A percentile compares a stretch with the other conserved stretches of the same genome.
Conservation (phyloP, 1,140 invertebrate genomes). For the Luehdorfia chinensis region DNA sequence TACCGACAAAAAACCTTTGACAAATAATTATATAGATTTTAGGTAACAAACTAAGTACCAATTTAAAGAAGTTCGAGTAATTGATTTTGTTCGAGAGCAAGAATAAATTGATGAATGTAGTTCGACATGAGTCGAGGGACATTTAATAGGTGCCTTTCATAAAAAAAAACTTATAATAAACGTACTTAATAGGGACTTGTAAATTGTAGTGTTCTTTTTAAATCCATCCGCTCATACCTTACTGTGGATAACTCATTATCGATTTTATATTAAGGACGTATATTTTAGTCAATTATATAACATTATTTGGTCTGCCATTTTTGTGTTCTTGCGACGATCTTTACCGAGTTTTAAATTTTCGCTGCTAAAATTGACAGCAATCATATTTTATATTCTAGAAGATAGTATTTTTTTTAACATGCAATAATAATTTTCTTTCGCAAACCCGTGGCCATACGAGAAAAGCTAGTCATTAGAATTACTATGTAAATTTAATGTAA, state of each 20-base stretch:
- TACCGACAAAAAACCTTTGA: too few relatives aligned
- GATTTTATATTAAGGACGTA: constrained; percentile 18
- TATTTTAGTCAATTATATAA: constrained; percentile 14
- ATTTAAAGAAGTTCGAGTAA: too few relatives aligned
- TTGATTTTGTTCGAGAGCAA: too few relatives aligned
- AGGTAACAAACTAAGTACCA: too few relatives aligned
- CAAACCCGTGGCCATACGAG: constrained; percentile 64
- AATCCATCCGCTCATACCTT: constrained; percentile 57
- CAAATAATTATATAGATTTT: too few relatives aligned
- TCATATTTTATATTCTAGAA: constrained; percentile 2
- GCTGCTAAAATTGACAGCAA: not conserved
- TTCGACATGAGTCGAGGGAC: constrained; percentile 56
- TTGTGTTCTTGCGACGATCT: not conserved
- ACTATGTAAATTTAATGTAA: constrained; percentile 70
- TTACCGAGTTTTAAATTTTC: not conserved
- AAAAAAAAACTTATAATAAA: constrained; percentile 53
- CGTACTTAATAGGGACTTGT: constrained; percentile 47
- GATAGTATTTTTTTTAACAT: constrained; percentile 15
- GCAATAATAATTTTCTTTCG: constrained; percentile 27
- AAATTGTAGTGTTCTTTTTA: constrained; percentile 62
- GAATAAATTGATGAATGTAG: constrained; percentile 45
- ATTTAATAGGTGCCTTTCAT: constrained; percentile 74
- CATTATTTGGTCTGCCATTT: constrained; percentile 7
- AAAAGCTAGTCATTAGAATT: constrained; percentile 72
- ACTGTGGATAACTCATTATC: constrained; percentile 31